Base-by-base conservation (phyloP, 1,140 invertebrate species). In the Melitaea cinxia region DNA sequence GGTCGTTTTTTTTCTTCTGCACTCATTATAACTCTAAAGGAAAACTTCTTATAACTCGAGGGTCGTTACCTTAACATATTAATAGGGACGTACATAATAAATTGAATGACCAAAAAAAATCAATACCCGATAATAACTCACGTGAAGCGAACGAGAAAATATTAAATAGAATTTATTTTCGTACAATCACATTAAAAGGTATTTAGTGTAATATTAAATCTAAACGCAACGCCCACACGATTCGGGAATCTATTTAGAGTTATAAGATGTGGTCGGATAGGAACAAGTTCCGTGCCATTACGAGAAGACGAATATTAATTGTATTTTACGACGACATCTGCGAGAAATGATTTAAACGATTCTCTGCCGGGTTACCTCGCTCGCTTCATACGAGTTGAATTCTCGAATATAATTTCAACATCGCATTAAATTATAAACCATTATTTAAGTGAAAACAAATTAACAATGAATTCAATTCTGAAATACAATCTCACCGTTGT, bases 281-380 rank as follows among this genome's bases (percentile, higher is more conserved):
- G 53, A 21, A 58, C 56, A 33, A 58, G 56, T 47, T 58, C 42
- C 39, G 4, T 19, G 17, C 39, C 17, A 67, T 68, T 67, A 60
- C 47, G 37, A 54, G 39, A 49, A 52, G 65, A 72, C 53, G 65
- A 68, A 60, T 65, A 72, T 72, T 72, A 72, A 72, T 72, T 72
- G 70, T 72, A 54, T 57, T 68, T 68, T 72, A 72, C 62, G 65
- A 60, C 57, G 62, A 72, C 70, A 65, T 68, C 37, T 57, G 55
- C 70, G 58, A 59, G 61, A 68, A 58, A 72, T 72, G 70, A 72
- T 72, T 68, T 72, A 72, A 68, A 62, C 47, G 15, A 21, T 49
- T 49, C 56, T 68, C 65, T 72, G 67, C 70, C 70, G 65, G 59
- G 70, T 68, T 64, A 65, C 60, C 50, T 49, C 33, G 53, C 33